These are phyloP conservation scores for Phalacrocorax carbo DNA, from an alignment of 2,113 vertebrate genomes.

Conservation along the genomic window DNA sequence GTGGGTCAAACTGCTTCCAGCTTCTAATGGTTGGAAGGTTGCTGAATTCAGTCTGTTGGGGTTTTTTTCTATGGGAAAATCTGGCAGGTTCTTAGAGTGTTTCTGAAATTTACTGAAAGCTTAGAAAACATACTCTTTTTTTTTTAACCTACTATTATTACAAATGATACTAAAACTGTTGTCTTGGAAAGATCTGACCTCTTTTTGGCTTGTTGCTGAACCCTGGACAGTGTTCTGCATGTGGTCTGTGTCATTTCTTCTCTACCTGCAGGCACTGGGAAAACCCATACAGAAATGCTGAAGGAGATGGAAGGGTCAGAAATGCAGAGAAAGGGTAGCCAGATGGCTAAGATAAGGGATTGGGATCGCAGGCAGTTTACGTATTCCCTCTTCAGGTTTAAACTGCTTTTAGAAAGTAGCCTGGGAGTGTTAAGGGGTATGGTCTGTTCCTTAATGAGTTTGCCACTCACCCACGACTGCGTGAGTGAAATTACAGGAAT, in stretches of 20 bases:
- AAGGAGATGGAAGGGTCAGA: neutral
- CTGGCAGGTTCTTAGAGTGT: neutral
- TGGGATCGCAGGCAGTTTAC: neutral
- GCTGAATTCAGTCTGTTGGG: neutral
- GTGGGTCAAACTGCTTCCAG: neutral
- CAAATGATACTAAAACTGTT: neutral
- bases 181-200: neutral
- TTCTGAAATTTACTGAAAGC: neutral
- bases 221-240: neutral
- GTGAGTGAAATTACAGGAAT: neutral
- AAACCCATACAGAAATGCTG: neutral
- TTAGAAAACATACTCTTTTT: neutral
- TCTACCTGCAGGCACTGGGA: neutral
- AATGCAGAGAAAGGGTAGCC: neutral
- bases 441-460: neutral
- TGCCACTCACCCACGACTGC: neutral
- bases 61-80: neutral
- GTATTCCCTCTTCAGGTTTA: neutral
- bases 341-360: neutral
- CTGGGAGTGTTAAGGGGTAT: neutral
- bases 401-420: neutral
- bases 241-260: neutral
- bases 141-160: neutral
- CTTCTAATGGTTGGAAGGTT: neutral
- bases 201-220: neutral